These are phyloP conservation scores for Samia ricini DNA, from an alignment of 1,140 invertebrate species.

Conservation along the genomic window DNA sequence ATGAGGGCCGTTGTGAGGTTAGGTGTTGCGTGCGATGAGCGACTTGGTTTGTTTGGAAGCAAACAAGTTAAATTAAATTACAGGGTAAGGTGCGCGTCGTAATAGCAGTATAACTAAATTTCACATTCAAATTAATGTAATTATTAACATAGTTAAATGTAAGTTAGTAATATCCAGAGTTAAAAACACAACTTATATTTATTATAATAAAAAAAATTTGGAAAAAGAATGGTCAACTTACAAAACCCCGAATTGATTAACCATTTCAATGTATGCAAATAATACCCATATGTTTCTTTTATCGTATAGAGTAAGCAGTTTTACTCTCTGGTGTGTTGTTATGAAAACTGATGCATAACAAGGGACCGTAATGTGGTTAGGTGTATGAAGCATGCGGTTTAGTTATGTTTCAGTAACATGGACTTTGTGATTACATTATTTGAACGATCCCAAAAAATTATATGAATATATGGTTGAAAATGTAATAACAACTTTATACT, in stretches of 20 bases:
- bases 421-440: background rate
- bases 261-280: constrained; percentile 35
- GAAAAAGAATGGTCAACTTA: background rate
- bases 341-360: constrained; percentile 36
- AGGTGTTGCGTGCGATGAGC: constrained; percentile 16
- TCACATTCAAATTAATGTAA: too few species aligned
- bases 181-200: too few species aligned
- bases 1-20: constrained; percentile 35
- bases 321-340: constrained; percentile 33
- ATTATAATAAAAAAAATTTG: too few species aligned
- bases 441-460: background rate
- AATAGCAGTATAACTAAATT: too few species aligned
- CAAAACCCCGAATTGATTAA: constrained; percentile 27
- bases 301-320: constrained; percentile 14
- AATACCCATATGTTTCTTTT: constrained; percentile 18
- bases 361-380: constrained; percentile 33
- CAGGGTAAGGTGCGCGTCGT: too few species aligned
- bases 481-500: too few species aligned
- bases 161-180: too few species aligned
- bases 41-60: constrained; percentile 12
- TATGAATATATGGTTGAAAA: too few species aligned
- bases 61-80: background rate
- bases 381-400: constrained; percentile 16
- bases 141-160: too few species aligned
- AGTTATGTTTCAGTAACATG: background rate